phyloP scores from a whole-genome alignment of 2,113 vertebrate species.

The Sporophila hypoxantha region DNA sequence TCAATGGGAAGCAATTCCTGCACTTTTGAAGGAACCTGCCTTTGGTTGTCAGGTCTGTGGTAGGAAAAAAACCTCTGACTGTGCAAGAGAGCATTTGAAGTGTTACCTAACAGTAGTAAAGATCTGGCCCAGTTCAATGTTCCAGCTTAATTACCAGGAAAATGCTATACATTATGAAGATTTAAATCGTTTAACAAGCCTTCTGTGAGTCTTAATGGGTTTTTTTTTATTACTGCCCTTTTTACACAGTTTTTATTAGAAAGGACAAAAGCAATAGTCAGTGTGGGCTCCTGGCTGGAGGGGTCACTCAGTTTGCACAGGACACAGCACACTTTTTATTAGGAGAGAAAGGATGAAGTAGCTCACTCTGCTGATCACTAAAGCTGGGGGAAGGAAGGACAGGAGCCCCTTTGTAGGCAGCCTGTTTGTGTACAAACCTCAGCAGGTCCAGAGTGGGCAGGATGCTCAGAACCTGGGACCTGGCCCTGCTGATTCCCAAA shows the following conservation, averaged over 20 bases:
- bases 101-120: constrained; percentile 50
- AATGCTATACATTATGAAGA: constrained; percentile 70
- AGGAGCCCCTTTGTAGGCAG: background rate
- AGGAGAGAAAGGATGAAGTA: background rate
- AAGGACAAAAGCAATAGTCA: background rate
- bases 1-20: background rate
- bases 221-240: background rate
- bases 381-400: background rate
- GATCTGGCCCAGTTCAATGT: constrained; percentile 60
- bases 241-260: background rate
- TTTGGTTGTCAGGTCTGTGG: background rate
- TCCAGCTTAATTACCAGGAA: constrained; percentile 72
- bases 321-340: background rate
- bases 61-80: background rate
- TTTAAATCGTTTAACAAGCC: constrained; percentile 76
- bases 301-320: background rate
- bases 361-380: background rate
- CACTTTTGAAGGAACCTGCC: background rate
- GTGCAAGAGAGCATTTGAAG: constrained; percentile 12
- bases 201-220: constrained; percentile 43
- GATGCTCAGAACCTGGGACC: background rate
- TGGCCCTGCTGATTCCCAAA: too few species aligned
- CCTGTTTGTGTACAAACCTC: background rate
- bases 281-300: background rate
- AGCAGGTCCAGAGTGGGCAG: background rate